phyloP scores from a whole-genome alignment of 2,888 invertebrate species.

The Stratiomys singularior region DNA sequence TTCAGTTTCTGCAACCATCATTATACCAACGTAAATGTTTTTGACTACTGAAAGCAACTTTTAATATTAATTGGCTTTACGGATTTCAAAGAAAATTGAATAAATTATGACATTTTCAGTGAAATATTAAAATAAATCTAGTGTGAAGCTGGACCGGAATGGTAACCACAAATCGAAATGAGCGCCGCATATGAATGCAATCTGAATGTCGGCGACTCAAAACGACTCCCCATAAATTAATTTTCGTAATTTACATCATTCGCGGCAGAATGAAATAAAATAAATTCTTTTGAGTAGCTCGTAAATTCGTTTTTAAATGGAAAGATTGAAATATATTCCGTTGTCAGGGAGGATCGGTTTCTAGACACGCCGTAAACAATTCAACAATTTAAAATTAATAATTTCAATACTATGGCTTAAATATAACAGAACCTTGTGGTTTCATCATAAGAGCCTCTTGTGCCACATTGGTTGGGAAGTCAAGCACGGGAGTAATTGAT shows the following conservation, averaged over 20 bases:
- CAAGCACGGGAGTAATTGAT: background rate
- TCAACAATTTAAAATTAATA: slow-evolving; percentile 17
- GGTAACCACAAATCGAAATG: background rate
- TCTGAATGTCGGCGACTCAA: background rate
- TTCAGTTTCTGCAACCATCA: too few relatives aligned
- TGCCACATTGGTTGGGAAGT: too few relatives aligned
- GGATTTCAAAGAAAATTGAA: background rate
- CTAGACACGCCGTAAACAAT: slow-evolving; percentile 8
- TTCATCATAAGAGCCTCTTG: too few relatives aligned
- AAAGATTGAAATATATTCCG: background rate
- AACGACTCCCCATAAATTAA: slow-evolving; percentile 10
- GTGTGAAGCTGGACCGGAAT: background rate
- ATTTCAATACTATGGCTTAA: slow-evolving; percentile 9
- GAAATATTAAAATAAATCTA: slow-evolving; percentile 7
- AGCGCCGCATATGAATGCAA: too few relatives aligned
- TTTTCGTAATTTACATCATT: background rate
- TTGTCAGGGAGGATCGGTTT: background rate
- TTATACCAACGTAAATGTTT: background rate
- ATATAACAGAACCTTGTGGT: too few relatives aligned
- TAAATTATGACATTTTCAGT: slow-evolving; percentile 10
- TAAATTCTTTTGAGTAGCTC: background rate
- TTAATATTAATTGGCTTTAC: background rate
- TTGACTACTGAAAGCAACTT: background rate
- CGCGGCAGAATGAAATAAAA: slow-evolving; percentile 3
- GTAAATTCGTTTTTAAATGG: background rate